Conservation (phyloP, 2,113 vertebrate species). For the Cacatua alba region DNA sequence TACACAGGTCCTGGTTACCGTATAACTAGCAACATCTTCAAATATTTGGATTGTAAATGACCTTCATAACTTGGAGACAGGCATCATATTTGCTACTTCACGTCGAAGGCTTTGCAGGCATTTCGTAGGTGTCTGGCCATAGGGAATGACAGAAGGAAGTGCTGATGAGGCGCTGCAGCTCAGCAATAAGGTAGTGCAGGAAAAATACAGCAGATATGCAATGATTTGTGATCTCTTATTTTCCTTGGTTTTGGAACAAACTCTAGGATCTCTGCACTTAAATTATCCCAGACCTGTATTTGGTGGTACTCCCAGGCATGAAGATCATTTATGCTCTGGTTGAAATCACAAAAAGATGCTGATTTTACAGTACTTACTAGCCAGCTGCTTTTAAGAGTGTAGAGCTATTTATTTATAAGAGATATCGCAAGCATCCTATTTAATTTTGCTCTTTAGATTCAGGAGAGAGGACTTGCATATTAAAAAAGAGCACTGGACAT, state of each 20-base stretch:
- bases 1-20: slow-evolving; percentile 22
- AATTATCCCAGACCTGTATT: background rate
- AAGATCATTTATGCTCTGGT: background rate
- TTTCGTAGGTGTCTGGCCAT: background rate
- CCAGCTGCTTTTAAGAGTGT: background rate
- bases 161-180: background rate
- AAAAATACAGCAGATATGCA: background rate
- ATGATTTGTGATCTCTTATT: background rate
- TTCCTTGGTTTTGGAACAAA: background rate
- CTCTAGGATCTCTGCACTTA: background rate
- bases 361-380: background rate
- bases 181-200: background rate
- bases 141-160: background rate
- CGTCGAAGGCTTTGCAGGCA: background rate
- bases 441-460: slow-evolving; percentile 6
- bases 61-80: slow-evolving; percentile 27
- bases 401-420: background rate
- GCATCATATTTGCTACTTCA: background rate
- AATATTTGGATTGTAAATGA: slow-evolving; percentile 32
- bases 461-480: slow-evolving; percentile 6
- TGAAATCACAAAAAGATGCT: background rate
- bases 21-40: slow-evolving; percentile 49
- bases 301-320: background rate
- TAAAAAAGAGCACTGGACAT: slow-evolving; percentile 9
- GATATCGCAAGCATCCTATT: background rate